Evolutionary conservation across 2,888 invertebrate genomes (phyloP).

Genomic region (Pachymerium ferrugineum): DNA sequence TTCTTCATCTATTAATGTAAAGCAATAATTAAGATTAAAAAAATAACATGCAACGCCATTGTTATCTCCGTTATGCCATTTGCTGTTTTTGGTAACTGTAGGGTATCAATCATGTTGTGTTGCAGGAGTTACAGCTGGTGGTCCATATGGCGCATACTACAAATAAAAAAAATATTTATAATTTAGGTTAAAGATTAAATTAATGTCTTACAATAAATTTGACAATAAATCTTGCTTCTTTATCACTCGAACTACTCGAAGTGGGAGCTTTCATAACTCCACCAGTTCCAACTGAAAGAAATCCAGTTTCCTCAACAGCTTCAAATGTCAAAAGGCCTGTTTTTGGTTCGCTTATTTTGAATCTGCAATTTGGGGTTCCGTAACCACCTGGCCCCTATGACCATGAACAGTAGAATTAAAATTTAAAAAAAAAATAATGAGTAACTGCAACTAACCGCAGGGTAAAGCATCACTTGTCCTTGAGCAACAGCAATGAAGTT

Average conservation of each 20-base stretch:
- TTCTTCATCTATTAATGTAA: no score
- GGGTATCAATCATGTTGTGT: no score
- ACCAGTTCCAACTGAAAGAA: not conserved
- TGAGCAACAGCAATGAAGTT: conserved; percentile 44
- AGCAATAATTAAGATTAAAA: no score
- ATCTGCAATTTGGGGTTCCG: conserved; percentile 11
- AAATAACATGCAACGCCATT: no score
- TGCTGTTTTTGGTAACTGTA: not conserved
- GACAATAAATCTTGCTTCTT: not conserved
- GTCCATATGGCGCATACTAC: not conserved
- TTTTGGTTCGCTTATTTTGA: conserved; percentile 1
- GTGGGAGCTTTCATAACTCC: not conserved
- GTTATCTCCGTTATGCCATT: no score
- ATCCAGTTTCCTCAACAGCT: conserved; percentile 5
- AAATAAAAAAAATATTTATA: not conserved
- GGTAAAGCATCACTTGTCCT: conserved; percentile 41
- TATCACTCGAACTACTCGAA: not conserved
- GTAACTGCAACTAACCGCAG: conserved; percentile 40
- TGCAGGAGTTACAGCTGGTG: no score
- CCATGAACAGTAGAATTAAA: no score
- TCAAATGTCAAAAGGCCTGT: not conserved
- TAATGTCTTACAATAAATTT: not conserved
- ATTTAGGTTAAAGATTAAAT: not conserved
- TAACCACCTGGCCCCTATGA: not conserved
- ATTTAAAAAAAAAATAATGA: not conserved